phyloP scores from a whole-genome alignment of 2,113 vertebrate genomes.

The Urocynchramus pylzowi region DNA sequence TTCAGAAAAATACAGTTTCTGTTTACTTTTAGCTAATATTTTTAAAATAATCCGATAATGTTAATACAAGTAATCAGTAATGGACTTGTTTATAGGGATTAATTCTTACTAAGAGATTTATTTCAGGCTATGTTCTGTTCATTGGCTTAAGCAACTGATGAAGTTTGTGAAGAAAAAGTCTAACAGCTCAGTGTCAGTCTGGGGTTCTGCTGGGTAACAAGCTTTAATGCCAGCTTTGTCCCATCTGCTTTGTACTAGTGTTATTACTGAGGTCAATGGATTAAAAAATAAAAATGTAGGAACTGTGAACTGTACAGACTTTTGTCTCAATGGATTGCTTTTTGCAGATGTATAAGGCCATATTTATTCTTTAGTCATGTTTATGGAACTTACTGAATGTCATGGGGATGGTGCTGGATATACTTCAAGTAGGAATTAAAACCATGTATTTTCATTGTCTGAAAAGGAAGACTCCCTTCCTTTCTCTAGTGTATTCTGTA shows the following conservation, averaged over 20 bases:
- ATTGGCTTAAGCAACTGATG: conserved; percentile 39
- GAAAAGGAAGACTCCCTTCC: not conserved
- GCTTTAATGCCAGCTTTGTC: not conserved
- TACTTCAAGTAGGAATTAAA: conserved; percentile 21
- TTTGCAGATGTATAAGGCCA: not conserved
- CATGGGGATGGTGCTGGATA: not conserved
- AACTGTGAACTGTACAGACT: not conserved
- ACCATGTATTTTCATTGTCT: not conserved
- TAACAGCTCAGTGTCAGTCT: not conserved
- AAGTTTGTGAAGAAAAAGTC: not conserved
- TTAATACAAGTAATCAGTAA: conserved; percentile 33
- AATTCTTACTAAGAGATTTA: conserved; percentile 44
- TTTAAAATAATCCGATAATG: not conserved
- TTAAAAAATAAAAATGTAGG: not conserved
- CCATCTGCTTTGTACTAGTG: not conserved
- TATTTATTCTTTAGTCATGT: not conserved
- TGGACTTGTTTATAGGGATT: conserved; percentile 1
- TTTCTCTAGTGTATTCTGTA: not conserved
- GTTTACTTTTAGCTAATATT: not conserved
- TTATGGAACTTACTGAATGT: not conserved
- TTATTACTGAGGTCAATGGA: not conserved
- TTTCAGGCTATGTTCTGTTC: conserved; percentile 37
- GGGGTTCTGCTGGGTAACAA: not conserved
- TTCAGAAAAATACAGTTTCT: not conserved
- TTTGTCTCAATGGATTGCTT: not conserved